phyloP scores from a whole-genome alignment of 2,797 vertebrate species.

The Fratercula arctica region DNA sequence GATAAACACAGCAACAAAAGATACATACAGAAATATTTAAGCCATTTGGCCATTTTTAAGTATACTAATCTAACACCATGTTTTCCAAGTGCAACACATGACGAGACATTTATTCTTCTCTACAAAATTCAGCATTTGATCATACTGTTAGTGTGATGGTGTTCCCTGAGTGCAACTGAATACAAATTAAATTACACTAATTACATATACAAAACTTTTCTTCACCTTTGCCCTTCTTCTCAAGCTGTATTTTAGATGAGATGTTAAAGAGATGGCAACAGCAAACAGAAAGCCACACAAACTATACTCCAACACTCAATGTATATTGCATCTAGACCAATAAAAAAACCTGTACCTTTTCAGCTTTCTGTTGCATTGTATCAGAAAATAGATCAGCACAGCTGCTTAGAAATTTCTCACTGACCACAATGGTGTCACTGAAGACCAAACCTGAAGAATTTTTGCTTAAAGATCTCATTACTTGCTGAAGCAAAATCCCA shows the following conservation, averaged over 20 bases:
- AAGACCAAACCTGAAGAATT: conserved; percentile 83
- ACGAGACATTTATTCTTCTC: not conserved
- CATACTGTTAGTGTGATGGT: not conserved
- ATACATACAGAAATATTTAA: not conserved
- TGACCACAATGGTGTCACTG: conserved; percentile 86
- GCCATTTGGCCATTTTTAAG: not conserved
- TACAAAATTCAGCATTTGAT: not conserved
- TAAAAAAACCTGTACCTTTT: conserved; percentile 81
- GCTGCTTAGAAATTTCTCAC: conserved; percentile 90
- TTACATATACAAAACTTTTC: not conserved
- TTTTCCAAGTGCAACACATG: not conserved
- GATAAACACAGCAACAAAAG: not conserved
- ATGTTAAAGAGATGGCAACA: not conserved
- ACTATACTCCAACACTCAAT: not conserved
- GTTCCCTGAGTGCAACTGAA: not conserved
- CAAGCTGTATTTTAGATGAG: not conserved
- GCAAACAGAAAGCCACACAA: not conserved
- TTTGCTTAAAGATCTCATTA: conserved; percentile 85
- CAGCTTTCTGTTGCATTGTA: conserved; percentile 90
- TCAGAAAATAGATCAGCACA: conserved; percentile 86
- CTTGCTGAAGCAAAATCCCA: conserved; percentile 90
- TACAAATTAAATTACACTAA: not conserved
- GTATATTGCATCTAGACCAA: not conserved
- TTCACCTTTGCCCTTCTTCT: not conserved
- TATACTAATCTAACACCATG: not conserved